A percentile compares a stretch with the other conserved stretches of the same genome.
phyloP scores from a whole-genome alignment of 2,888 invertebrate species.

The Crematogaster levior region DNA sequence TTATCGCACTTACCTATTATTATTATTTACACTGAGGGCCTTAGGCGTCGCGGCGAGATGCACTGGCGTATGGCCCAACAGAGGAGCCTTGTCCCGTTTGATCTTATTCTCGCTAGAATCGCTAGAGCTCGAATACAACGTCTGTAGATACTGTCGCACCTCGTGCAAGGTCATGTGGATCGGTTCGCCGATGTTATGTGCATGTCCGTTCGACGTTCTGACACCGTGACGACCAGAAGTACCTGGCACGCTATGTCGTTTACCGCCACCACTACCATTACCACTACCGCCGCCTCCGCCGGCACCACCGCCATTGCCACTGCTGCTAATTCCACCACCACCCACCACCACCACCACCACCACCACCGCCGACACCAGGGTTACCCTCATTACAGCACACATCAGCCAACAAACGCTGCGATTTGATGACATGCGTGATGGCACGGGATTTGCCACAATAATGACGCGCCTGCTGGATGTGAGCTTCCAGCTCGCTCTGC shows the following conservation, averaged over 20 bases:
- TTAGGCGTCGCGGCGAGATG: conserved; percentile 82
- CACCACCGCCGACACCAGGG: neutral
- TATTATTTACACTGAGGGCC: conserved; percentile 84
- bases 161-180: conserved; percentile 95
- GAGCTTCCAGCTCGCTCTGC: conserved; percentile 84
- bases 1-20: conserved; percentile 69
- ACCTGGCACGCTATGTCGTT: conserved; percentile 90
- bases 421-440: conserved; percentile 83
- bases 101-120: conserved; percentile 88
- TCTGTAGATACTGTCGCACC: conserved; percentile 93
- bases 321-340: neutral
- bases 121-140: conserved; percentile 92
- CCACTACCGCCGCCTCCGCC: neutral
- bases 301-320: neutral
- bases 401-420: conserved; percentile 83
- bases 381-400: conserved; percentile 80
- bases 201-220: conserved; percentile 86
- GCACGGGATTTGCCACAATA: conserved; percentile 83
- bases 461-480: conserved; percentile 83
- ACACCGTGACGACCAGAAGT: conserved; percentile 86
- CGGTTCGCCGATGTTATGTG: conserved; percentile 90
- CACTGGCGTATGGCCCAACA: conserved; percentile 75
- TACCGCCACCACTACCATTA: conserved; percentile 83
- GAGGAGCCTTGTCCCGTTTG: conserved; percentile 82
- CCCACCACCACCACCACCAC: neutral